Percentiles rank a stretch among this genome's conserved stretches.
These are phyloP conservation scores for Philereme transversata DNA, from an alignment of 2,888 invertebrate genomes.

Conservation along the genomic window DNA sequence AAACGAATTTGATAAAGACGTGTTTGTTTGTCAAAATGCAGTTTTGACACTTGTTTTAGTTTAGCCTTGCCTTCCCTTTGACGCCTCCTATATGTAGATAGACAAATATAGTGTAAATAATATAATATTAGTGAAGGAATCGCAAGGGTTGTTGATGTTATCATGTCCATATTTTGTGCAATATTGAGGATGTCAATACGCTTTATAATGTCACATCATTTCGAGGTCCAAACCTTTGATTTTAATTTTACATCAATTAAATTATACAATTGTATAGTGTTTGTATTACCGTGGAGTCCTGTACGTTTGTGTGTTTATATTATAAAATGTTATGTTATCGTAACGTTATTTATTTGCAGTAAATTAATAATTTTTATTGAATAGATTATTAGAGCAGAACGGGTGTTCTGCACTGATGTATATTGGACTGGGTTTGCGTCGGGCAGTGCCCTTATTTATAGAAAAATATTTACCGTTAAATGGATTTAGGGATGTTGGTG, in stretches of 20 bases:
- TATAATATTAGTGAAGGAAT: conserved; percentile 13
- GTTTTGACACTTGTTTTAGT: conserved; percentile 1
- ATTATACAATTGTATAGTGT: conserved; percentile 9
- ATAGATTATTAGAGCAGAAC: conserved; percentile 23
- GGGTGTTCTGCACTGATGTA: conserved; percentile 32
- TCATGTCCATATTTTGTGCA: conserved; percentile 21
- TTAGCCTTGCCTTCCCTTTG: conserved; percentile 2
- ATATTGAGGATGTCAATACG: conserved; percentile 22
- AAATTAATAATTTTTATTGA: conserved; percentile 29
- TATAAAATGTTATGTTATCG: conserved; percentile 21
- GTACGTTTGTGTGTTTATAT: conserved; percentile 19
- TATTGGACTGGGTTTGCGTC: conserved; percentile 45
- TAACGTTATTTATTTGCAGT: conserved; percentile 34
- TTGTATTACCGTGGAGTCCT: conserved; percentile 12
- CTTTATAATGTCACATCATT: conserved; percentile 13
- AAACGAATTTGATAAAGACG: neutral
- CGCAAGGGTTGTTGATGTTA: conserved; percentile 19
- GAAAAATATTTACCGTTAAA: conserved; percentile 38
- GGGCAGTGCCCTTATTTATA: conserved; percentile 49
- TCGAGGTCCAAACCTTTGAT: conserved; percentile 9
- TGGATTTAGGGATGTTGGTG: conserved; percentile 16
- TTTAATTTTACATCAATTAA: conserved; percentile 14
- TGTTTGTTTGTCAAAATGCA: neutral
- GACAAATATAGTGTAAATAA: conserved; percentile 21
- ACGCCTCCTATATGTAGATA: conserved; percentile 14